Evolutionary conservation across 2,888 invertebrate species (phyloP).

Genomic region (Zonitis immaculata): DNA sequence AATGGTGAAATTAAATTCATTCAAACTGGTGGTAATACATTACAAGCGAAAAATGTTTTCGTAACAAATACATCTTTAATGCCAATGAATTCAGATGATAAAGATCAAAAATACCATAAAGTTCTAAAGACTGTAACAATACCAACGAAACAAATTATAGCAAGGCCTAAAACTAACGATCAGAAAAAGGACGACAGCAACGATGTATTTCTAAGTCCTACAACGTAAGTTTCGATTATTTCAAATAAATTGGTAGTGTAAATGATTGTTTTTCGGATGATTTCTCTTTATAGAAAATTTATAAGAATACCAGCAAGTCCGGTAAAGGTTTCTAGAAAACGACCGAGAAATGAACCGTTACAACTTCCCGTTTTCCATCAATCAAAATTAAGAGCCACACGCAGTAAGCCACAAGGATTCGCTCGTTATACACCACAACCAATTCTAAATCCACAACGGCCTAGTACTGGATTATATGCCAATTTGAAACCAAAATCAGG

Average conservation of each 20-base stretch:
- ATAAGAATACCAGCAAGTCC: constrained; percentile 65
- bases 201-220: constrained; percentile 75
- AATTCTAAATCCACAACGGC: constrained; percentile 86
- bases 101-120: constrained; percentile 36
- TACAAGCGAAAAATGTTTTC: constrained; percentile 47
- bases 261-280: background rate
- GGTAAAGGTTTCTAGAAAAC: constrained; percentile 59
- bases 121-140: constrained; percentile 37
- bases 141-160: constrained; percentile 39
- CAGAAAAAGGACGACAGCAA: constrained; percentile 64
- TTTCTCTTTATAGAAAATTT: constrained; percentile 3
- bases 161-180: constrained; percentile 42
- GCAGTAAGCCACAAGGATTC: constrained; percentile 49
- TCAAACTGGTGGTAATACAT: constrained; percentile 52
- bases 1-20: constrained; percentile 61
- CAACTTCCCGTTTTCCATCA: constrained; percentile 50
- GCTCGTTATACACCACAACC: constrained; percentile 89
- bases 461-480: constrained; percentile 77
- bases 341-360: constrained; percentile 59
- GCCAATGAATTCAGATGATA: constrained; percentile 30
- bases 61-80: constrained; percentile 39
- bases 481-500: constrained; percentile 35
- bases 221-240: constrained; percentile 43
- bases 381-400: constrained; percentile 53
- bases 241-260: background rate